Conservation (phyloP, 2,888 invertebrate species). For the Luperina testacea region DNA sequence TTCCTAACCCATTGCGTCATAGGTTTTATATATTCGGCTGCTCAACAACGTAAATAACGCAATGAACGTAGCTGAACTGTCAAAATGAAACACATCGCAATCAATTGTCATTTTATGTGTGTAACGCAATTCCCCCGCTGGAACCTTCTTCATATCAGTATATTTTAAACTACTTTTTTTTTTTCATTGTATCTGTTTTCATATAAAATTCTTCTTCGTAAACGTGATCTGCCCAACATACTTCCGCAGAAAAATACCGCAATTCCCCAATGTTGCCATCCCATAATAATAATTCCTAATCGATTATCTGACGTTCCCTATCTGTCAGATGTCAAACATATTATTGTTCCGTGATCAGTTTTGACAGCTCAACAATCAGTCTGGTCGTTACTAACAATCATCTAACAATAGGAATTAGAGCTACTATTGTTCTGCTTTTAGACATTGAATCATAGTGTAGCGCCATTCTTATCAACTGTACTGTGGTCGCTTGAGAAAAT, state of each 20-base stretch:
- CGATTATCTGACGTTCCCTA: slow-evolving; percentile 31
- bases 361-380: slow-evolving; percentile 54
- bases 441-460: slow-evolving; percentile 49
- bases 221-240: neutral
- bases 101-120: neutral
- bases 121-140: neutral
- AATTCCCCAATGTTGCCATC: slow-evolving; percentile 36
- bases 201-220: neutral
- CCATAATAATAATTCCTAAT: slow-evolving; percentile 30
- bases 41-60: neutral
- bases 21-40: neutral
- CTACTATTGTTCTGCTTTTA: slow-evolving; percentile 47
- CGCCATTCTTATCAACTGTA: slow-evolving; percentile 38
- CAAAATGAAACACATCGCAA: neutral
- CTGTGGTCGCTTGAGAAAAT: slow-evolving; percentile 19
- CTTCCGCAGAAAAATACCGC: neutral
- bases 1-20: neutral
- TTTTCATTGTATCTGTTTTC: neutral
- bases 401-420: slow-evolving; percentile 50
- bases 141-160: neutral
- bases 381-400: slow-evolving; percentile 38
- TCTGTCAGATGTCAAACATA: slow-evolving; percentile 54
- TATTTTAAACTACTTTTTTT: neutral
- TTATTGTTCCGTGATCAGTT: slow-evolving; percentile 56
- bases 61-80: neutral